Evolutionary conservation across 53 echinoderm and acorn worm genomes (phyloP).

Genomic region (Holothuria leucospilota): DNA sequence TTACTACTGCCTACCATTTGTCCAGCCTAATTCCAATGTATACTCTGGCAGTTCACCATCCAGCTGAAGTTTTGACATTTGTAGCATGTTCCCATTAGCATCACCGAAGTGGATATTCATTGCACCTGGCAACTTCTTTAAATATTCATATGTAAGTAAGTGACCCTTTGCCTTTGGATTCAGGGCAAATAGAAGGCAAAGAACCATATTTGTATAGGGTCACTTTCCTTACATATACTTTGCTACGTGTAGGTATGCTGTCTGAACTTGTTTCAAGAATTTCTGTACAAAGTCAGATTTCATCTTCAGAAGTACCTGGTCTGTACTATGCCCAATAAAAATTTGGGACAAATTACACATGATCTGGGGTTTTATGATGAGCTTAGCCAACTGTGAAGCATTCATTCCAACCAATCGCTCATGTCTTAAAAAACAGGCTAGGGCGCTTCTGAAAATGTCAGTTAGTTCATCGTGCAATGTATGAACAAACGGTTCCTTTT

Average conservation of each 20-base stretch:
- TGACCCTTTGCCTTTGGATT: conserved; percentile 58
- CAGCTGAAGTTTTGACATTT: conserved; percentile 31
- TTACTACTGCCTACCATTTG: conserved; percentile 45
- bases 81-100: conserved; percentile 32
- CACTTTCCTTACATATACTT: conserved; percentile 48
- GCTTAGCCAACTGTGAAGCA: conserved; percentile 16
- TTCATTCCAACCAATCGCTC: conserved; percentile 23
- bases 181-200: conserved; percentile 40
- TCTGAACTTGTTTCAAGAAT: conserved; percentile 40
- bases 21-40: conserved; percentile 17
- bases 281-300: neutral
- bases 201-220: conserved; percentile 37
- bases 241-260: conserved; percentile 28
- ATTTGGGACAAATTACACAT: conserved; percentile 45
- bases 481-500: conserved; percentile 54
- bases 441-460: conserved; percentile 52
- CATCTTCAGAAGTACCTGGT: conserved; percentile 30
- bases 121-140: conserved; percentile 36
- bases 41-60: conserved; percentile 35
- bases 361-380: conserved; percentile 14
- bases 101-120: conserved; percentile 9
- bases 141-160: conserved; percentile 20
- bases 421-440: conserved; percentile 57
- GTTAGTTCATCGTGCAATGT: conserved; percentile 41
- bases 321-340: conserved; percentile 11